Conservation (phyloP, 2,113 vertebrate genomes). For the Callithrix jacchus region DNA sequence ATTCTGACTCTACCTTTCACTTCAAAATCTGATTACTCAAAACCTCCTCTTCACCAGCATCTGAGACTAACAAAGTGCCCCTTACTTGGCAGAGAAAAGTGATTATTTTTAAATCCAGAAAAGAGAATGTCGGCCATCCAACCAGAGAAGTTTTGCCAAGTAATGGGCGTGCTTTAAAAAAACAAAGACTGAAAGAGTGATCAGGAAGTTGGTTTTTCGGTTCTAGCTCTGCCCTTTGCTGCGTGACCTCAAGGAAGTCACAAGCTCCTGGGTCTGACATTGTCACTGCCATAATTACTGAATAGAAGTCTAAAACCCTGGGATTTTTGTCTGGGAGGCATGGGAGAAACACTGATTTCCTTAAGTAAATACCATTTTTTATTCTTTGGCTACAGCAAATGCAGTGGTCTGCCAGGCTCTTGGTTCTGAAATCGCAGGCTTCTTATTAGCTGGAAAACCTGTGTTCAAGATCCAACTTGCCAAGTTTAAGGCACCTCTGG, state of each 20-base stretch:
- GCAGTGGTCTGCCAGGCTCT: accelerated
- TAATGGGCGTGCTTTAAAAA: neutral
- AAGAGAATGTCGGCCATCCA: neutral
- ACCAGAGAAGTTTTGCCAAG: neutral
- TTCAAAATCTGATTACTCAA: neutral
- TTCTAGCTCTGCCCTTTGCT: neutral
- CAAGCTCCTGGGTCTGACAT: accelerated
- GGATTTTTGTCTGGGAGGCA: neutral
- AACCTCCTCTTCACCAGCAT: neutral
- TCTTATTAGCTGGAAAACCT: accelerated
- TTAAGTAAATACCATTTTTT: neutral
- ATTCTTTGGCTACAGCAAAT: neutral
- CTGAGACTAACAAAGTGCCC: neutral
- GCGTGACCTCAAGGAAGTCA: neutral
- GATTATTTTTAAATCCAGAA: neutral
- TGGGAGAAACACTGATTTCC: accelerated
- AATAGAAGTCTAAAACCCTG: neutral
- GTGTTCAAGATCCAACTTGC: accelerated
- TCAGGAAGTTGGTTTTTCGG: neutral
- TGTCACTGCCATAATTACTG: no score
- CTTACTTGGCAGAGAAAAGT: neutral
- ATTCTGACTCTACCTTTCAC: neutral
- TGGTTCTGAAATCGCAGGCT: accelerated
- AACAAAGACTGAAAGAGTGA: neutral
- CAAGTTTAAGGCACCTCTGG: accelerated